Conservation (phyloP, 2,888 invertebrate genomes). For the Amiota mariae region DNA sequence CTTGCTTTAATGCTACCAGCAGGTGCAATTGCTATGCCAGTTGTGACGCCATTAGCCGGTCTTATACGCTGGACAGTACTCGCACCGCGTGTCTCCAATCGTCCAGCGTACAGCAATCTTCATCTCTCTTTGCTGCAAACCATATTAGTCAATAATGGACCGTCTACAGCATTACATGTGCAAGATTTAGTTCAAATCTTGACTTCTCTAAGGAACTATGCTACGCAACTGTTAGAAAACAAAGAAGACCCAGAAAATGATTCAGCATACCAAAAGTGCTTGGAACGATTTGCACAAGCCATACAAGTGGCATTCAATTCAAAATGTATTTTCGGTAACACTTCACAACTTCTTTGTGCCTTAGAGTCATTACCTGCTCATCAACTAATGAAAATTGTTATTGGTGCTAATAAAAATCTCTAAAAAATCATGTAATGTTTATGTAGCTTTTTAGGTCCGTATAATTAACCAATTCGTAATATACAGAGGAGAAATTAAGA, state of each 20-base stretch:
- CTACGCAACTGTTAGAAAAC: slow-evolving; percentile 71
- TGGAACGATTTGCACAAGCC: slow-evolving; percentile 88
- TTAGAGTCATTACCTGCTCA: slow-evolving; percentile 80
- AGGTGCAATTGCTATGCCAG: slow-evolving; percentile 89
- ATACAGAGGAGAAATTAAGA: too few relatives aligned
- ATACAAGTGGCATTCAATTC: slow-evolving; percentile 86
- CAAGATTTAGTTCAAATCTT: slow-evolving; percentile 77
- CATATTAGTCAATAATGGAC: slow-evolving; percentile 74
- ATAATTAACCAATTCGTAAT: neutral
- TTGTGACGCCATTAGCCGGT: slow-evolving; percentile 86
- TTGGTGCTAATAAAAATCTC: slow-evolving; percentile 76
- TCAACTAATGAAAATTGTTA: slow-evolving; percentile 79
- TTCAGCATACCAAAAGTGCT: slow-evolving; percentile 75
- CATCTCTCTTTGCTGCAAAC: slow-evolving; percentile 81
- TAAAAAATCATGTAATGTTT: slow-evolving; percentile 7
- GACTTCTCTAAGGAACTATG: slow-evolving; percentile 74
- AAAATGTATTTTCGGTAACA: slow-evolving; percentile 86
- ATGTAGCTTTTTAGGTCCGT: too few relatives aligned
- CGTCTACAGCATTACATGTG: slow-evolving; percentile 79
- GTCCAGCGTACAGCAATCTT: slow-evolving; percentile 77
- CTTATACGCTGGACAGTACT: slow-evolving; percentile 85
- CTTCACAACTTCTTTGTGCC: slow-evolving; percentile 79
- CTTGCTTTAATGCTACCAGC: slow-evolving; percentile 80
- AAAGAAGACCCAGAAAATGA: slow-evolving; percentile 73
- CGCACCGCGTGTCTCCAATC: slow-evolving; percentile 77